phyloP scores from a whole-genome alignment of 1,140 invertebrate genomes.

The Asbolus verrucosus region DNA sequence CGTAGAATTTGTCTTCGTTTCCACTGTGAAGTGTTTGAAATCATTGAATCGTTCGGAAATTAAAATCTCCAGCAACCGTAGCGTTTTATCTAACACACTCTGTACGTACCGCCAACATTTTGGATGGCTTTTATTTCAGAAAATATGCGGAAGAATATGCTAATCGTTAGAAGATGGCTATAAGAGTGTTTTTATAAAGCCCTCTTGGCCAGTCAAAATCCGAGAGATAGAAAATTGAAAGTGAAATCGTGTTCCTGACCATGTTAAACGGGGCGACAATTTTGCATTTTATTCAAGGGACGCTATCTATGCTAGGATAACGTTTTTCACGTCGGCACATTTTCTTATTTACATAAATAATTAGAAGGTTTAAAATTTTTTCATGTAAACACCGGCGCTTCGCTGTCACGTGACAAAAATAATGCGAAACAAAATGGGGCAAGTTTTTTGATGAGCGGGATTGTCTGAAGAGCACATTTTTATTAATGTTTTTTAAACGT shows the following conservation, averaged over 20 bases:
- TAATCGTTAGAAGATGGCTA: slow-evolving; percentile 6
- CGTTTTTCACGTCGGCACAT: slow-evolving; percentile 24
- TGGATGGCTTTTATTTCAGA: no score
- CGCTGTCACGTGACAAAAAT: slow-evolving; percentile 6
- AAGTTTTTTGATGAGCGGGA: slow-evolving; percentile 22
- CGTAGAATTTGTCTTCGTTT: no score
- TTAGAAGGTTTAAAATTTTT: slow-evolving; percentile 30
- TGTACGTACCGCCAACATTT: no score
- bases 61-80: no score
- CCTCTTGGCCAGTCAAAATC: slow-evolving; percentile 15
- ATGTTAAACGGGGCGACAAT: slow-evolving; percentile 23
- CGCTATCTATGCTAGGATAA: slow-evolving; percentile 13
- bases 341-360: slow-evolving; percentile 34
- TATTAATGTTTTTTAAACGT: no score
- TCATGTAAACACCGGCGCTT: slow-evolving; percentile 15
- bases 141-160: no score
- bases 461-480: no score
- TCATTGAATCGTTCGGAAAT: no score
- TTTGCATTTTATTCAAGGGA: slow-evolving; percentile 5
- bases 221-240: slow-evolving; percentile 5
- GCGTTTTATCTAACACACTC: no score
- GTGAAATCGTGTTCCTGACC: slow-evolving; percentile 14
- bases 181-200: slow-evolving; percentile 7
- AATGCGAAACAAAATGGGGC: slow-evolving; percentile 11
- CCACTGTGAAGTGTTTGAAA: no score